Base-by-base conservation (phyloP, 2,113 vertebrate species). In the Megaptera novaeangliae region DNA sequence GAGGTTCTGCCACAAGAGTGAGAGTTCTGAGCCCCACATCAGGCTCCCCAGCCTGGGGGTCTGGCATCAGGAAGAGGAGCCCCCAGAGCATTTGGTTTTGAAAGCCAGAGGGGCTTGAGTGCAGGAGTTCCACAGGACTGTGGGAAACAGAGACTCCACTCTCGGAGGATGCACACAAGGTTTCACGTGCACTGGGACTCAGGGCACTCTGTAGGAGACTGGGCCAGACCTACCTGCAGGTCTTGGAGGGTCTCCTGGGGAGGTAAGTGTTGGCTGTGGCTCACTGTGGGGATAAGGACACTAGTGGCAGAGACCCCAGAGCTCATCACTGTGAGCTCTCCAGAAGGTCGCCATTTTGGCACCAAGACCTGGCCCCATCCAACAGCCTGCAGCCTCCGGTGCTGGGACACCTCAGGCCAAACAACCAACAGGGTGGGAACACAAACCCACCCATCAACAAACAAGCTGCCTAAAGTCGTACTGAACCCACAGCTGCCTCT, bases 21-120 rank as follows among this genome's bases (percentile, higher is more conserved):
- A 77, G 74, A 77, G 31, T 77, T 77, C 46, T 77, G 31, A 52
- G 11, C 74, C 31, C 44, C 31, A 52, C 12, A 4, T 77, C 29
- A 52, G 31, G 46, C 29, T 77, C 17, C 31, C 10, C 46, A 52
- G 18, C 31, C 31, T 21, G 74, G 46, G 12, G 10, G 29, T 77
- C 31, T 77, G 74, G 31, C 46, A 13, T 52, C 46, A 77, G 46
- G 74, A 49, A 10, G 44, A 49, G 44, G 29, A 49, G 44, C 17
- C 29, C 46, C 74, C 44, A 49, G 18, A 77, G 31, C 49, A 77
- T 21, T n/a, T n/a, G 46, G 31, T n/a, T 52, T 77, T 4, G 5
- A 31, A 18, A 10, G 46, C 3, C 46, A 23, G 5, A 0, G 1
- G 31, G 10, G 1, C 74, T 77, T n/a, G 46, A 34, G 46, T 52